Evolutionary conservation across 2,797 vertebrate genomes (phyloP).

Genomic region (Heliangelus exortis): DNA sequence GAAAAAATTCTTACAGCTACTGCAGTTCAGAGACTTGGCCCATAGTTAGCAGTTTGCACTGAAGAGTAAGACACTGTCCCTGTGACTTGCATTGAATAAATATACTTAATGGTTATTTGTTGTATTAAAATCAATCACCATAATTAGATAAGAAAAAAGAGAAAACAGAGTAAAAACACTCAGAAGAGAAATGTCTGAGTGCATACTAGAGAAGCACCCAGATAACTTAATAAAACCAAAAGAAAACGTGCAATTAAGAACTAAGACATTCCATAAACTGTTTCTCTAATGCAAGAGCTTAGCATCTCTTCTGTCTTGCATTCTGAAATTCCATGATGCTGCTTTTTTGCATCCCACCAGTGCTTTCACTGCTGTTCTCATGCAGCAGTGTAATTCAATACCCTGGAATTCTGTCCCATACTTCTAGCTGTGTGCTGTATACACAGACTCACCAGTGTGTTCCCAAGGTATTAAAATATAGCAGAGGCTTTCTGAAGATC

Average conservation of each 20-base stretch:
- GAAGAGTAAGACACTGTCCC: neutral
- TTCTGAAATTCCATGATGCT: neutral
- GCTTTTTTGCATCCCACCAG: neutral
- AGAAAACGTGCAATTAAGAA: constrained; percentile 43
- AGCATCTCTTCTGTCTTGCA: neutral
- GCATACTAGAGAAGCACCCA: neutral
- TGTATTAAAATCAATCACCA: constrained; percentile 12
- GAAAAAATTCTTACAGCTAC: neutral
- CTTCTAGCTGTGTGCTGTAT: neutral
- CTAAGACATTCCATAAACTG: neutral
- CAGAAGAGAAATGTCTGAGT: neutral
- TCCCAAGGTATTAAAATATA: neutral
- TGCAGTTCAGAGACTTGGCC: neutral
- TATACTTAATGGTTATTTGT: neutral
- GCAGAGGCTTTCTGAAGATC: neutral
- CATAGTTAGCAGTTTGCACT: neutral
- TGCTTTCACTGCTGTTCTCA: neutral
- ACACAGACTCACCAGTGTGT: neutral
- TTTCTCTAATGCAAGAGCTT: neutral
- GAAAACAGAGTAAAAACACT: neutral
- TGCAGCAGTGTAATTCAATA: neutral
- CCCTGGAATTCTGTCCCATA: neutral
- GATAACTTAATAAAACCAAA: constrained; percentile 18
- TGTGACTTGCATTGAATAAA: neutral
- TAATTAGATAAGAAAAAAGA: constrained; percentile 11